Conservation (phyloP, 2,113 vertebrate species). For the Nestor notabilis region DNA sequence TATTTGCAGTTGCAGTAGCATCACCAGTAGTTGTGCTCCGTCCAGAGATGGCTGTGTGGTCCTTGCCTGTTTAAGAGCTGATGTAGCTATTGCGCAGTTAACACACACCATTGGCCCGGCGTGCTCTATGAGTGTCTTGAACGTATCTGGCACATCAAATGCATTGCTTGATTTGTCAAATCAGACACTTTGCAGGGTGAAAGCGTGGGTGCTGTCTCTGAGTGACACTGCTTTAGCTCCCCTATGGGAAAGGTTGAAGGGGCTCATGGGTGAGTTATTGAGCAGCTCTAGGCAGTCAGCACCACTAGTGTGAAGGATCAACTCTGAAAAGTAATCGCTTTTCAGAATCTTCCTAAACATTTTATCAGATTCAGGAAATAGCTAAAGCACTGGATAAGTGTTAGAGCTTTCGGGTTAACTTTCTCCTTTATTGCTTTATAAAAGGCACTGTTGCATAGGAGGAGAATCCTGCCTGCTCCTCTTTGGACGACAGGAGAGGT, state of each 20-base stretch:
- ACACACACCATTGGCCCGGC: not conserved
- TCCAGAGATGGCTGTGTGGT: not conserved
- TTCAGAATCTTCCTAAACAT: not conserved
- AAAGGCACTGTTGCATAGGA: not conserved
- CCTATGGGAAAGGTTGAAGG: not conserved
- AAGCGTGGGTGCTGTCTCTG: rapidly evolving
- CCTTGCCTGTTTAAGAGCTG: rapidly evolving
- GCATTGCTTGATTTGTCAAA: not conserved
- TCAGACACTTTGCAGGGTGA: rapidly evolving
- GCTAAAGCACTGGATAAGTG: not conserved
- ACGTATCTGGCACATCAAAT: not conserved
- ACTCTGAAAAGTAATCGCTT: not conserved
- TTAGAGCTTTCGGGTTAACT: not conserved
- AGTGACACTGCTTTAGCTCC: not conserved
- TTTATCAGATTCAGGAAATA: not conserved
- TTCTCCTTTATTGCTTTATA: not conserved
- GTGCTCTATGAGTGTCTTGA: not conserved
- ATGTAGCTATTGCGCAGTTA: not conserved
- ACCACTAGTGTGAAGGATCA: not conserved
- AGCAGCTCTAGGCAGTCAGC: not conserved
- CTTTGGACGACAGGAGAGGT: not conserved
- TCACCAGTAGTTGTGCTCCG: not conserved
- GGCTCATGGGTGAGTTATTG: not conserved
- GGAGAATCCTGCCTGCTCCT: not conserved
- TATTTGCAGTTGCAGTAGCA: not conserved